Evolutionary conservation across 2,797 vertebrate genomes (phyloP), one percentile per base, ranked within the genome.

Genomic region (Typhlichthys eigenmanni): DNA sequence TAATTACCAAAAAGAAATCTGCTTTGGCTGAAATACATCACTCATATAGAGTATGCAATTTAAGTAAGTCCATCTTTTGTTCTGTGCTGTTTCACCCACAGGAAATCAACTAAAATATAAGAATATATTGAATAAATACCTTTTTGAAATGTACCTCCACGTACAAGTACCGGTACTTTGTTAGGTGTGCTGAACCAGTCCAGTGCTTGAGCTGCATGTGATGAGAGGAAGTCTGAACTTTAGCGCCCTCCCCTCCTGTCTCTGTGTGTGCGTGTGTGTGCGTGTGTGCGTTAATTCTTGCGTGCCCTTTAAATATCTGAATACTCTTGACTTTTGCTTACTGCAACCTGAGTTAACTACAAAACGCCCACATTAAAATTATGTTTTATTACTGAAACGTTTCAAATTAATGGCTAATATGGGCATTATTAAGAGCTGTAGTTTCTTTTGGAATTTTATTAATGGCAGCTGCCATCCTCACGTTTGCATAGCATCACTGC

Each of bases 171-270:
- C 24, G 3, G 24, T 24, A 29, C 45, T 67, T 17, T 43, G 17
- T 59, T 47, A 46, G 47, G 63, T 19, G 55, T 52, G 61, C 29
- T 64, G 58, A 60, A 56, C 62, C 64, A 60, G 60, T 79, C 55
- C 74, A 71, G 71, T 58, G 48, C 66, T 48, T 76, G 53, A 72
- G 50, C 49, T 59, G 63, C 46, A 19, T 47, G 13, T 70, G 64
- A 79, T 76, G 66, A 67, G 64, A 63, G 71, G 81, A 79, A 86
- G 74, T 76, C 67, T 14, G 14, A 54, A 83, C 80, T 83, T 82
- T 74, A 79, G 74, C 79, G 64, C 58, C 64, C 57, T 63, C 71
- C 32, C 54, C 54, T 43, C 16, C 5, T 10, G 38, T 43, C 7
- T 43, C 1, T 38, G 38, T 38, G 7, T 29, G 24, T 24, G 24